Conservation (phyloP, 2,113 vertebrate genomes). For the Eolophus roseicapilla region DNA sequence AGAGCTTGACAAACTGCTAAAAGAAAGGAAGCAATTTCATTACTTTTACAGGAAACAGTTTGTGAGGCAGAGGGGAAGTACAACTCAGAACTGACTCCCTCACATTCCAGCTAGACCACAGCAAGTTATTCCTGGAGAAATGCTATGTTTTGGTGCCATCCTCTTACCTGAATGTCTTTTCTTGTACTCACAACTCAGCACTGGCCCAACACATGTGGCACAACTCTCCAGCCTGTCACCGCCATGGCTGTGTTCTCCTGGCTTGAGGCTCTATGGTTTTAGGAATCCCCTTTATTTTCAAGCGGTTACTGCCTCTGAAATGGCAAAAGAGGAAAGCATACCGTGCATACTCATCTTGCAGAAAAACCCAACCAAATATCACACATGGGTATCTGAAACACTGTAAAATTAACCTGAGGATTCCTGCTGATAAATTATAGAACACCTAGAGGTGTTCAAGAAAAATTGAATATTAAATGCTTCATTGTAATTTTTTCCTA, state of each 20-base stretch:
- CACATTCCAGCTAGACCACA: neutral
- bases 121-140: neutral
- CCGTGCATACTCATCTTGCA: neutral
- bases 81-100: neutral
- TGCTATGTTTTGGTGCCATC: accelerated
- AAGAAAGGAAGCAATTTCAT: neutral
- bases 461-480: neutral
- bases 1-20: neutral
- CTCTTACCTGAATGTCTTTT: neutral
- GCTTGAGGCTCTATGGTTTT: neutral
- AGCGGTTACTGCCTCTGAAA: neutral
- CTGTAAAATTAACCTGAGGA: neutral
- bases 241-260: neutral
- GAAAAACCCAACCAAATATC: neutral
- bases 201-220: neutral
- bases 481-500: neutral
- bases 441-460: neutral
- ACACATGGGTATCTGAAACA: neutral
- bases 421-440: neutral
- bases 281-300: neutral
- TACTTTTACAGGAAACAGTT: neutral
- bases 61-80: neutral
- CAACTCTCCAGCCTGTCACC: neutral
- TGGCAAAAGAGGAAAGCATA: neutral
- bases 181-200: neutral